phyloP scores from a whole-genome alignment of 2,888 invertebrate species.

The Gisinianus flammeolus region DNA sequence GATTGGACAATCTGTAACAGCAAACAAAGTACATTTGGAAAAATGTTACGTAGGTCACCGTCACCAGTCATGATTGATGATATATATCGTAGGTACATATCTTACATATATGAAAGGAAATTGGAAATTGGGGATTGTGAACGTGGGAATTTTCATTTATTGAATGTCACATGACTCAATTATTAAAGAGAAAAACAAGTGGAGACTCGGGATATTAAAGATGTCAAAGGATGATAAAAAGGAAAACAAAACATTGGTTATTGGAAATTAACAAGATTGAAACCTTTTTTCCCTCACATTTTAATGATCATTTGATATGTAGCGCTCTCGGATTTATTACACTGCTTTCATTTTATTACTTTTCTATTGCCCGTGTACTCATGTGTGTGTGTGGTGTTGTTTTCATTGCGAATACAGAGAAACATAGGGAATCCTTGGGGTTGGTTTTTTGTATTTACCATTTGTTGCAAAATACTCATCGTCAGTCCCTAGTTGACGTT shows the following conservation, averaged over 20 bases:
- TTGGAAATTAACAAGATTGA: neutral
- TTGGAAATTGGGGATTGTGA: neutral
- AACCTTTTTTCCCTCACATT: neutral
- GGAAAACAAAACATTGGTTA: neutral
- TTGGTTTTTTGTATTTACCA: too few relatives aligned
- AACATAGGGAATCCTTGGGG: too few relatives aligned
- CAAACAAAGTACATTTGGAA: too few relatives aligned
- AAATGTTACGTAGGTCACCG: constrained; percentile 34
- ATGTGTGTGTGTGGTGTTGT: too few relatives aligned
- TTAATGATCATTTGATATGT: neutral
- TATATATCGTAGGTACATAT: too few relatives aligned
- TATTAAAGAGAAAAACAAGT: neutral
- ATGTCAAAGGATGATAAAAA: neutral
- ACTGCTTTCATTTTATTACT: neutral
- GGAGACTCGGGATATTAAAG: neutral
- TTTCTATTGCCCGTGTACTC: too few relatives aligned
- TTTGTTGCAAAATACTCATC: too few relatives aligned
- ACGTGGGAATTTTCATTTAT: constrained; percentile 27
- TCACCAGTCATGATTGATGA: neutral
- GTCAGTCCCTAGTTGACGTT: too few relatives aligned
- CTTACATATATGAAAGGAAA: neutral
- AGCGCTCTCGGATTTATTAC: neutral
- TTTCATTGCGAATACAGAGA: too few relatives aligned
- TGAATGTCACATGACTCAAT: constrained; percentile 16
- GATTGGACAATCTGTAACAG: too few relatives aligned